Conservation (phyloP, 2,113 vertebrate species). For the Salvator merianae region DNA sequence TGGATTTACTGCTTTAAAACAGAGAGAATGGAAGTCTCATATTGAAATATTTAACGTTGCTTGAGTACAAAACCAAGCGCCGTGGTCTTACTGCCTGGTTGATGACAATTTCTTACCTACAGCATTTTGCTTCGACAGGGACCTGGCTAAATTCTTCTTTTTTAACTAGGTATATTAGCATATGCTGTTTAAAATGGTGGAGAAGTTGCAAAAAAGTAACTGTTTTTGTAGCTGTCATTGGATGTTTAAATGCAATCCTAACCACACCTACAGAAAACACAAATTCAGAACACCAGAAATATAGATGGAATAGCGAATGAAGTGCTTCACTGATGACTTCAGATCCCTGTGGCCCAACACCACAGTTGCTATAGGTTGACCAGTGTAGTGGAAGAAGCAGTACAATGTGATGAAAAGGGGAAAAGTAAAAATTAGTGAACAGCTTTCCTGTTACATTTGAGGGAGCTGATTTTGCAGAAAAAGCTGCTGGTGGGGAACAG, state of each 20-base stretch:
- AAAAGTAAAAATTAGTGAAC: neutral
- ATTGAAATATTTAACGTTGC: neutral
- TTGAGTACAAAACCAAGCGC: neutral
- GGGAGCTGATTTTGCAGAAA: no score
- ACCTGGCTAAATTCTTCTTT: neutral
- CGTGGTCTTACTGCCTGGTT: neutral
- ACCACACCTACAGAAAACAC: neutral
- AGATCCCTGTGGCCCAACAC: neutral
- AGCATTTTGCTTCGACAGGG: neutral
- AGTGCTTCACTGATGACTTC: neutral
- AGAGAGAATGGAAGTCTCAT: neutral
- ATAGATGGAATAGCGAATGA: no score
- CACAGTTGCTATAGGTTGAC: neutral
- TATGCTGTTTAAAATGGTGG: constrained; percentile 1
- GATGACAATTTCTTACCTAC: neutral
- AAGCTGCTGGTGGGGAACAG: no score
- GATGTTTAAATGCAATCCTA: neutral
- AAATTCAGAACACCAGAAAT: neutral
- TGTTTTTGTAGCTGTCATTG: neutral
- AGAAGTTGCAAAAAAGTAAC: neutral
- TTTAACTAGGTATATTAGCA: neutral
- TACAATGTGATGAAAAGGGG: no score
- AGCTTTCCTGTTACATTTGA: neutral
- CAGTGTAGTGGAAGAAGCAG: neutral
- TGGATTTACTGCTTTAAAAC: neutral